Evolutionary conservation across 2,797 vertebrate genomes (phyloP).

Genomic region (Epinephelus coioides): DNA sequence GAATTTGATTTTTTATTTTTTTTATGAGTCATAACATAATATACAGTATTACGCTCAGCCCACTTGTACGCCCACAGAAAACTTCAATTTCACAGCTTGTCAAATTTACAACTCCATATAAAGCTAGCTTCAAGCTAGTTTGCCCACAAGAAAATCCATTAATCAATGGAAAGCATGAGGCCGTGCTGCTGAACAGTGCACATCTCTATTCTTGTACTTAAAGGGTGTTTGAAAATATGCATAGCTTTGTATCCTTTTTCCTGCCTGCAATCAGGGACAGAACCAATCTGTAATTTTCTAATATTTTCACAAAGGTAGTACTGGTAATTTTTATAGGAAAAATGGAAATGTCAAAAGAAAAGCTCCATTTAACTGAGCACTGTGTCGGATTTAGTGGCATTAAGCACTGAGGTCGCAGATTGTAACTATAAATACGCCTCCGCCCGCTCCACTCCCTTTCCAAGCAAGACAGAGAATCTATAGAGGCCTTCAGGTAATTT

Average conservation of each 20-base stretch:
- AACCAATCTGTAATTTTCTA: neutral
- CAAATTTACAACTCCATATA: constrained; percentile 14
- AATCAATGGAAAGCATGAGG: neutral
- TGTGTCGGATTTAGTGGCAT: no score
- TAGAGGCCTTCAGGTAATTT: no score
- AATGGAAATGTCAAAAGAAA: neutral
- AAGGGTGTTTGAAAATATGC: constrained; percentile 16
- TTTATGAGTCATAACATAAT: constrained; percentile 3
- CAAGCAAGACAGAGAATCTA: no score
- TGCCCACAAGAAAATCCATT: constrained; percentile 7
- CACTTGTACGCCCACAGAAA: constrained; percentile 8
- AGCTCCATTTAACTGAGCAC: neutral
- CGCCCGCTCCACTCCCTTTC: no score
- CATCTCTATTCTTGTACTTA: constrained; percentile 1
- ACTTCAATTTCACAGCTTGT: constrained; percentile 23
- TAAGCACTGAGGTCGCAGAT: no score
- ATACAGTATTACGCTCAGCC: neutral
- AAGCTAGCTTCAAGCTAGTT: constrained; percentile 11
- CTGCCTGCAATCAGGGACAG: neutral
- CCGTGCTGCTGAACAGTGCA: neutral
- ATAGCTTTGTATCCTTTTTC: neutral
- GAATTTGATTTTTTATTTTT: neutral
- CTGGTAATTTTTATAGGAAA: neutral
- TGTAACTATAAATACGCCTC: no score
- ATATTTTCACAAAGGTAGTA: neutral